Evolutionary conservation across 2,113 vertebrate species (phyloP).

Genomic region (Ptilorrhoa leucosticta): DNA sequence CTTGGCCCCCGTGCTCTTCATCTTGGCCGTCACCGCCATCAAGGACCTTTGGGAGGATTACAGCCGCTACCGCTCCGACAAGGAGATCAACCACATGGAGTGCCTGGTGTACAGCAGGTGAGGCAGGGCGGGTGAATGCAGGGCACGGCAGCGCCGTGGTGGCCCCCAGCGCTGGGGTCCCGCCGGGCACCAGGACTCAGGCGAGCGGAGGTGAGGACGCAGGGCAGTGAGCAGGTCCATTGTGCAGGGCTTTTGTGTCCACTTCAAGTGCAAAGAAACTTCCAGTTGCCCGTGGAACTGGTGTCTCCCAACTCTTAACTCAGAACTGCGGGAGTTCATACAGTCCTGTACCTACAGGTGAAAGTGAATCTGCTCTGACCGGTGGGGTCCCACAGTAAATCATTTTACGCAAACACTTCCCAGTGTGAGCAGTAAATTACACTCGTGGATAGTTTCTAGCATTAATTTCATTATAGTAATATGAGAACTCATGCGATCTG

Average conservation of each 20-base stretch:
- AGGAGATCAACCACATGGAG: slow-evolving; percentile 95
- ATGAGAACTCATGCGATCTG: not conserved
- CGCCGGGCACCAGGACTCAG: fast-evolving
- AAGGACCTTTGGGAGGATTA: slow-evolving; percentile 98
- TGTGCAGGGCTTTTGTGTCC: not conserved
- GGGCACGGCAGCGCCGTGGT: not conserved
- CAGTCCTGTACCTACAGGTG: not conserved
- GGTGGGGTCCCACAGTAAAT: not conserved
- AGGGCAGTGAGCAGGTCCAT: not conserved
- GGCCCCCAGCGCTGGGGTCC: fast-evolving
- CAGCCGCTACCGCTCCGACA: slow-evolving; percentile 89
- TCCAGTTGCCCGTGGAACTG: not conserved
- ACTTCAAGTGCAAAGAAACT: not conserved
- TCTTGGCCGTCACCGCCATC: slow-evolving; percentile 91
- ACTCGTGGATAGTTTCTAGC: not conserved
- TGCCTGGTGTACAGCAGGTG: slow-evolving; percentile 95
- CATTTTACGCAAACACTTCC: not conserved
- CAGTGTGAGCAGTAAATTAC: not conserved
- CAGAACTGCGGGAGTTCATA: not conserved
- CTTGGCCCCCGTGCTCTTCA: slow-evolving; percentile 92
- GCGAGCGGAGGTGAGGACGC: fast-evolving
- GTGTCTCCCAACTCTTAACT: not conserved
- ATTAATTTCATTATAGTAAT: not conserved
- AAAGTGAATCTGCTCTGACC: fast-evolving
- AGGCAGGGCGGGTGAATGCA: not conserved